These are phyloP conservation scores for Melinaea menophilus DNA, from an alignment of 2,888 invertebrate species.

Conservation along the genomic window DNA sequence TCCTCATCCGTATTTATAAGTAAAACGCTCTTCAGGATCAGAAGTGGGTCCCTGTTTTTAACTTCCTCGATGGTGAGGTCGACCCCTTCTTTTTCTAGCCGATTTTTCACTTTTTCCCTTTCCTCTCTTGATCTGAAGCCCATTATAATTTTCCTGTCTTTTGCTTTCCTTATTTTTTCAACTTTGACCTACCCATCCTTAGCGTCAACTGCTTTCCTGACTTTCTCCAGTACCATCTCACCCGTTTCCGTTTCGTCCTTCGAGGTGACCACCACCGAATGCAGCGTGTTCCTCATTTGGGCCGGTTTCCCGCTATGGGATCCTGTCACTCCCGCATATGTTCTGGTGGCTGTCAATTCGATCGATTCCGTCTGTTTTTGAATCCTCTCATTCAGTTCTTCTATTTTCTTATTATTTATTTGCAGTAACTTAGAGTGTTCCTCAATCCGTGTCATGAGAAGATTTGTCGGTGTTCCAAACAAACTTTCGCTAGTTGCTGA, in stretches of 20 bases:
- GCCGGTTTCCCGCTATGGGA: too few species aligned
- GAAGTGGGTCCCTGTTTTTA: constrained; percentile 21
- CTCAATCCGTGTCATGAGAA: neutral
- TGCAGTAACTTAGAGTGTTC: neutral
- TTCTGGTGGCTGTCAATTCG: neutral
- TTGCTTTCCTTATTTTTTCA: constrained; percentile 18
- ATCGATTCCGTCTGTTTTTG: neutral
- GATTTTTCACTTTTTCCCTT: constrained; percentile 9
- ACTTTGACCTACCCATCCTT: constrained; percentile 19
- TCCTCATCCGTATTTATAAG: neutral
- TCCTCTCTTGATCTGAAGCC: constrained; percentile 15
- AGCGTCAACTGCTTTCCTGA: constrained; percentile 10
- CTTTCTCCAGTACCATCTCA: constrained; percentile 11
- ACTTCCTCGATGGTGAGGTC: constrained; percentile 14
- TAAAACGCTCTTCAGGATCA: constrained; percentile 18
- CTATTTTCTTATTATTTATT: neutral
- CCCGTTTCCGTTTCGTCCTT: constrained; percentile 12
- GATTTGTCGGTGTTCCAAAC: neutral
- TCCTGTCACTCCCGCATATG: neutral
- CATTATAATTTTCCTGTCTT: constrained; percentile 20
- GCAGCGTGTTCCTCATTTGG: neutral
- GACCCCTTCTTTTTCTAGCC: constrained; percentile 3
- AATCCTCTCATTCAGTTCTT: neutral
- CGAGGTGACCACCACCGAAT: constrained; percentile 13
- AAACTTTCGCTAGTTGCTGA: neutral